phyloP scores from a whole-genome alignment of 2,113 vertebrate species.

The Pseudopodoces humilis region DNA sequence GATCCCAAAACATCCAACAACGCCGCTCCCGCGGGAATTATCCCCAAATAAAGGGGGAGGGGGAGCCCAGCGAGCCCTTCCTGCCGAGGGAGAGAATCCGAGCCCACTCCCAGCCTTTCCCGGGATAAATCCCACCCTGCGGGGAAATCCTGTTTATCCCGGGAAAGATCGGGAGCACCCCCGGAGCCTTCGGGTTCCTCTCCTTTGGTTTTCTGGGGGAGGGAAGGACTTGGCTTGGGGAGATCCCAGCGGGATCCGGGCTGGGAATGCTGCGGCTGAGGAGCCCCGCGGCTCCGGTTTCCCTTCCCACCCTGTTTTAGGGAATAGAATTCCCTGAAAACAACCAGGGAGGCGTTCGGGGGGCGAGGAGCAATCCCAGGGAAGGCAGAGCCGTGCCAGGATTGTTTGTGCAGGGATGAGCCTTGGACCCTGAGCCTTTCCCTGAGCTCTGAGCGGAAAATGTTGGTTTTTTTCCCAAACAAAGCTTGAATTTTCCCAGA shows the following conservation, averaged over 20 bases:
- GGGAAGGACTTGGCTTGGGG: background rate
- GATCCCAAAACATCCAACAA: background rate
- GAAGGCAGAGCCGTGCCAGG: background rate
- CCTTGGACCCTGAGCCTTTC: fast-evolving
- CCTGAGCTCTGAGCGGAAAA: fast-evolving
- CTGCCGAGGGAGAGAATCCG: conserved; percentile 11
- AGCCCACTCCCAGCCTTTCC: no score
- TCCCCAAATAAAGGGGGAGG: background rate
- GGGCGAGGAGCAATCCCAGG: background rate
- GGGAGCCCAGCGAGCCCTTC: background rate
- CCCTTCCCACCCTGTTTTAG: background rate
- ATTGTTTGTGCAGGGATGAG: background rate
- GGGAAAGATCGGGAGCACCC: fast-evolving
- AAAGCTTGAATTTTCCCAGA: background rate
- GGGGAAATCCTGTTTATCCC: fast-evolving
- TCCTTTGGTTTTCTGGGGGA: background rate
- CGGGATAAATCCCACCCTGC: background rate
- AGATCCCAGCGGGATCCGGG: background rate
- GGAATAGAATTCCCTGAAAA: background rate
- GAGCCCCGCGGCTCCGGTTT: background rate
- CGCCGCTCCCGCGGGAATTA: fast-evolving
- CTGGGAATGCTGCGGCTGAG: background rate
- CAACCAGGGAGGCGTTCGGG: background rate
- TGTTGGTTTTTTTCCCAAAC: fast-evolving
- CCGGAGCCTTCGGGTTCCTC: background rate